Percentiles rank a stretch among this genome's conserved stretches.
Conservation (phyloP, 1,140 invertebrate genomes). For the Homarus americanus region DNA sequence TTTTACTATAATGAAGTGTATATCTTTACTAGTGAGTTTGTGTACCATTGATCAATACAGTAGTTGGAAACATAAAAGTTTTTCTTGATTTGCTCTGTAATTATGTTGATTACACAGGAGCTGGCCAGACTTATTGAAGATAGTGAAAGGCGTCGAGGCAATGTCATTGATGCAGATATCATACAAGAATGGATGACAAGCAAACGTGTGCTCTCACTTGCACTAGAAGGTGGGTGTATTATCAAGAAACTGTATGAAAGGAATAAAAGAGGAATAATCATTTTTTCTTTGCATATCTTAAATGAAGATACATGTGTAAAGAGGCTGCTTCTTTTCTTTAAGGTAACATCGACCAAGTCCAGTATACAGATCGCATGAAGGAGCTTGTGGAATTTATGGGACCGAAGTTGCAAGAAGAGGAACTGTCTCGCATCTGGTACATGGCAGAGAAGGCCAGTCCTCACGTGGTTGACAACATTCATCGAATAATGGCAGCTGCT, state of each 20-base stretch:
- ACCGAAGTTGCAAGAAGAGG: conserved; percentile 79
- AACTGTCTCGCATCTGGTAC: conserved; percentile 80
- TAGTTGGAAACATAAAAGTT: background rate
- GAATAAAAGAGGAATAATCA: background rate
- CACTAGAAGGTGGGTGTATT: conserved; percentile 80
- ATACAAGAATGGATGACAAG: conserved; percentile 81
- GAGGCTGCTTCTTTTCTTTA: background rate
- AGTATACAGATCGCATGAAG: conserved; percentile 82
- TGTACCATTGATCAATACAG: no score
- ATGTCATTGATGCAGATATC: conserved; percentile 77
- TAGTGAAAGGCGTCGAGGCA: conserved; percentile 76
- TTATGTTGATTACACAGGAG: conserved; percentile 62
- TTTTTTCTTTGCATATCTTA: background rate
- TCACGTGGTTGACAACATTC: conserved; percentile 81
- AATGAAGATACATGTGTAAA: background rate
- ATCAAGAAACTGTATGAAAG: background rate
- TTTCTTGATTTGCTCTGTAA: background rate
- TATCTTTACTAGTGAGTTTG: no score
- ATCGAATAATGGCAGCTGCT: conserved; percentile 80
- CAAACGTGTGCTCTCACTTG: conserved; percentile 80
- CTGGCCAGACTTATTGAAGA: conserved; percentile 80
- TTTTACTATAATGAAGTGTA: no score
- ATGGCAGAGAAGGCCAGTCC: conserved; percentile 78
- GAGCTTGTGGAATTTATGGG: conserved; percentile 81
- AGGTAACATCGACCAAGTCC: conserved; percentile 81